phyloP scores from a whole-genome alignment of 2,888 invertebrate genomes.

The Saturnia japonica region DNA sequence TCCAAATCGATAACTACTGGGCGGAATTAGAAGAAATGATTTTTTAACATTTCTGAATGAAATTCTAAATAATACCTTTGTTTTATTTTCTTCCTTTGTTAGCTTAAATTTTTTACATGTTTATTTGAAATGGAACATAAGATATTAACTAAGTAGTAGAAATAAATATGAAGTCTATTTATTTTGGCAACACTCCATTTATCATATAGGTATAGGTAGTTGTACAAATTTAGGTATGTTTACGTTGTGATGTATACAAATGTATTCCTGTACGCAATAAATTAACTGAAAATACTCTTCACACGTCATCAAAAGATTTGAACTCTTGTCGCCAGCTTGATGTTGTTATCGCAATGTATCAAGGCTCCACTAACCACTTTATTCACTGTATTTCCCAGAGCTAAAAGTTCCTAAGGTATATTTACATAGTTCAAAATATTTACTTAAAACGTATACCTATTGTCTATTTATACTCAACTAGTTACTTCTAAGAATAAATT shows the following conservation, averaged over 20 bases:
- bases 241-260: neutral
- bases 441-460: neutral
- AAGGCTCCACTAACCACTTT: neutral
- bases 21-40: neutral
- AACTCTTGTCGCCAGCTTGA: neutral
- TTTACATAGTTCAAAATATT: slow-evolving; percentile 5
- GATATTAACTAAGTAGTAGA: neutral
- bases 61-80: neutral
- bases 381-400: neutral
- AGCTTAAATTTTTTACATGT: neutral
- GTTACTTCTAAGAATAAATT: slow-evolving; percentile 1
- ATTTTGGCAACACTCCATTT: neutral
- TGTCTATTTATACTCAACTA: neutral
- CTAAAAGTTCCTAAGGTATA: neutral
- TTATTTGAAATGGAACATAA: neutral
- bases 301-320: neutral
- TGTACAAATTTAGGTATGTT: neutral
- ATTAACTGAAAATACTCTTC: neutral
- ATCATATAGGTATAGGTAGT: neutral
- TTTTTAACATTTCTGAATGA: neutral
- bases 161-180: neutral
- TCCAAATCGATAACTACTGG: neutral
- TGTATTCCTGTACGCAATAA: neutral
- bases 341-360: neutral
- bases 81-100: neutral